Evolutionary conservation across 1,140 invertebrate genomes (phyloP).

Genomic region (Drosophila lacertosa): DNA sequence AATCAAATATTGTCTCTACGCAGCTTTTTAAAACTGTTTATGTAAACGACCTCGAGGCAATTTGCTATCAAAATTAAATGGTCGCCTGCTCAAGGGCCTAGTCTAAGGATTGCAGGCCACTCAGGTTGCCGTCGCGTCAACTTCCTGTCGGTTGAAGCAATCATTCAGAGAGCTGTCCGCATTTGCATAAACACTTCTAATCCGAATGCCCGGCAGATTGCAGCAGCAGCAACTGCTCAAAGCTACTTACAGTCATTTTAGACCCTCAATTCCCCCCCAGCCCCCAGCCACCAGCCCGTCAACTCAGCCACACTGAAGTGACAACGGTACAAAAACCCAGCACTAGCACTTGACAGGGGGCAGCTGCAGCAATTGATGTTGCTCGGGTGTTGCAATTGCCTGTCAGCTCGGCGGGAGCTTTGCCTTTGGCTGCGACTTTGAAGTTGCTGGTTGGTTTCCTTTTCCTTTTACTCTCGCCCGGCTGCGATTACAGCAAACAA

Average conservation of each 20-base stretch:
- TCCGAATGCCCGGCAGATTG: constrained; percentile 70
- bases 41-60: constrained; percentile 58
- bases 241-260: constrained; percentile 79
- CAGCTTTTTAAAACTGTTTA: constrained; percentile 39
- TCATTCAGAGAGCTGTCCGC: constrained; percentile 78
- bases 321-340: constrained; percentile 54
- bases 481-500: constrained; percentile 74
- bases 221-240: constrained; percentile 43
- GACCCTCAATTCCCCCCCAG: too few relatives aligned
- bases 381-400: constrained; percentile 21
- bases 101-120: neutral
- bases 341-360: constrained; percentile 36
- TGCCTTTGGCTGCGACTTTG: neutral
- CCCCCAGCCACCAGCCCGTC: neutral
- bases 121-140: constrained; percentile 7
- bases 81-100: constrained; percentile 10
- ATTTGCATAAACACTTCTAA: constrained; percentile 81
- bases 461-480: constrained; percentile 54
- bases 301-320: constrained; percentile 42
- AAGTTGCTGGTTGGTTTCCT: constrained; percentile 48
- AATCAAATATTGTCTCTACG: too few relatives aligned
- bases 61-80: constrained; percentile 54
- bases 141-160: constrained; percentile 51
- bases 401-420: constrained; percentile 9
- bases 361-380: constrained; percentile 47